A percentile compares a stretch with the other conserved stretches of the same genome.
These are phyloP conservation scores for Tyrannus savana DNA, from an alignment of 2,113 vertebrate genomes.

Conservation along the genomic window DNA sequence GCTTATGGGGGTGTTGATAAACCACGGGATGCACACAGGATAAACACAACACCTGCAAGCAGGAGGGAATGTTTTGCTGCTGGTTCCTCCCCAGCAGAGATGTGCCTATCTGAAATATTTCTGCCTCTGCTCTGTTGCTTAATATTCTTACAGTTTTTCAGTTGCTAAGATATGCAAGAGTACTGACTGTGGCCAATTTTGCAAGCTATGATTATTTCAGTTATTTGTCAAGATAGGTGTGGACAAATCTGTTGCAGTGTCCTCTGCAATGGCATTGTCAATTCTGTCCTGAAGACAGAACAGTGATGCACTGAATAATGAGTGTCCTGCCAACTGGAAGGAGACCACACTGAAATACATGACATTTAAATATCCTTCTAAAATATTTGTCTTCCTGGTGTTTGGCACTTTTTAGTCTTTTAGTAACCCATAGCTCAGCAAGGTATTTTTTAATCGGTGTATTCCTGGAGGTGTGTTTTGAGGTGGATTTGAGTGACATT, in stretches of 20 bases:
- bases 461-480: not conserved
- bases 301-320: not conserved
- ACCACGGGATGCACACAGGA: not conserved
- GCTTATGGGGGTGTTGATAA: not conserved
- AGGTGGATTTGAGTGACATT: not conserved
- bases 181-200: constrained; percentile 66
- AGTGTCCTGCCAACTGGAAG: not conserved
- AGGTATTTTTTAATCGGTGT: not conserved
- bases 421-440: not conserved
- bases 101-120: constrained; percentile 16
- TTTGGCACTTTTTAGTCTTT: not conserved
- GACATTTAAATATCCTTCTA: not conserved
- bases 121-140: constrained; percentile 65
- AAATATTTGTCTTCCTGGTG: not conserved
- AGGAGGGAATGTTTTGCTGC: constrained; percentile 1
- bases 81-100: constrained; percentile 10
- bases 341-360: not conserved
- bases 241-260: constrained; percentile 39
- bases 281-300: not conserved
- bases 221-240: constrained; percentile 75
- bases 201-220: constrained; percentile 77
- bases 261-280: constrained; percentile 16
- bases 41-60: not conserved
- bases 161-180: constrained; percentile 69
- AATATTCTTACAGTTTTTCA: constrained; percentile 71